Evolutionary conservation across 2,797 vertebrate species (phyloP).

Genomic region (Rhyacichthys aspro): DNA sequence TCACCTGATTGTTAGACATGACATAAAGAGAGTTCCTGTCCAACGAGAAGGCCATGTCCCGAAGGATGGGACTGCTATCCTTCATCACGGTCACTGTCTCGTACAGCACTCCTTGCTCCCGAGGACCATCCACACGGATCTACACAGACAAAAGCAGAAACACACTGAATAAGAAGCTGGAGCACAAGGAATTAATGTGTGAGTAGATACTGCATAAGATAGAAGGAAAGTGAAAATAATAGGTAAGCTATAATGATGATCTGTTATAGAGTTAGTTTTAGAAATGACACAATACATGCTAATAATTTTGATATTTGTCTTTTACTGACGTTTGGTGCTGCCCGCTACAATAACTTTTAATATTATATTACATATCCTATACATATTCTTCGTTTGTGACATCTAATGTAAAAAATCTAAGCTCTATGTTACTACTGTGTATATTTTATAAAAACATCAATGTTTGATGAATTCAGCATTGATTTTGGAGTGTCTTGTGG

Average conservation of each 20-base stretch:
- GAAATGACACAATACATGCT: too few species aligned
- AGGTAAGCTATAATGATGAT: too few species aligned
- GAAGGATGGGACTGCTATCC: conserved; percentile 89
- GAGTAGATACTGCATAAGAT: conserved; percentile 5
- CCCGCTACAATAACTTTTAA: too few species aligned
- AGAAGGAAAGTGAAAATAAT: too few species aligned
- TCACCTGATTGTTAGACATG: conserved; percentile 96
- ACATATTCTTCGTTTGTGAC: too few species aligned
- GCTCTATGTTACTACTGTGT: too few species aligned
- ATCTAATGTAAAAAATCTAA: too few species aligned
- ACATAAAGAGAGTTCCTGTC: conserved; percentile 92
- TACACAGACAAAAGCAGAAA: conserved; percentile 62
- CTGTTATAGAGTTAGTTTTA: too few species aligned
- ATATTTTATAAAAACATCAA: too few species aligned
- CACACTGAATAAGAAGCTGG: conserved; percentile 14
- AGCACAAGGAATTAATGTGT: conserved; percentile 2
- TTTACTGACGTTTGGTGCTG: too few species aligned
- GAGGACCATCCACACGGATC: conserved; percentile 92
- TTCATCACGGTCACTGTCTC: conserved; percentile 92
- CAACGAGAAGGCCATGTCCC: conserved; percentile 96
- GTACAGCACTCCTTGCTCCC: conserved; percentile 89
- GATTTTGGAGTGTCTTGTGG: conserved; percentile 57
- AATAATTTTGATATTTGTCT: too few species aligned
- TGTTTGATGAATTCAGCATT: conserved; percentile 37
- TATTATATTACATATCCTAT: too few species aligned